A percentile compares a stretch with the other conserved stretches of the same genome.
These are phyloP conservation scores for Ptychoptera albimana DNA, from an alignment of 2,888 invertebrate genomes.

Conservation along the genomic window DNA sequence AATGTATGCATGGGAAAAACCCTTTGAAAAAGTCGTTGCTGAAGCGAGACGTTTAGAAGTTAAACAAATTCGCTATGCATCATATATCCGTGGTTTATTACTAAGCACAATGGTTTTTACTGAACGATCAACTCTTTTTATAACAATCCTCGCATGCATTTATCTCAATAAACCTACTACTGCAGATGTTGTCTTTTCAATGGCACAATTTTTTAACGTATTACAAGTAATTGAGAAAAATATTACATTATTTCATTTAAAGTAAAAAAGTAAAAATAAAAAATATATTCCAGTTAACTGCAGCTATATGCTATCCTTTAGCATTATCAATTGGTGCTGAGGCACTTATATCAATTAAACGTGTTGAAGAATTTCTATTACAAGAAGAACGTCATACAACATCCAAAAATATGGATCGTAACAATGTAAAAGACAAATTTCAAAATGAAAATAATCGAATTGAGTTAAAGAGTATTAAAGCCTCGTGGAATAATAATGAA, in stretches of 20 bases:
- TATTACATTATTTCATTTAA: no score
- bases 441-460: conserved; percentile 16
- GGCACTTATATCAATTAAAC: conserved; percentile 34
- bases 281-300: conserved; percentile 17
- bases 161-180: conserved; percentile 45
- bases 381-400: conserved; percentile 33
- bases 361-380: conserved; percentile 39
- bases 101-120: conserved; percentile 64
- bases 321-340: conserved; percentile 42
- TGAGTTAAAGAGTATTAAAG: conserved; percentile 29
- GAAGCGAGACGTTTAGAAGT: conserved; percentile 54
- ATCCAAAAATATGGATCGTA: conserved; percentile 5
- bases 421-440: background rate
- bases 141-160: conserved; percentile 63
- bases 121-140: conserved; percentile 66
- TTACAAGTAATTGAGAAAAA: no score
- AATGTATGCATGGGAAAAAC: conserved; percentile 94
- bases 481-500: conserved; percentile 31
- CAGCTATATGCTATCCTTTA: conserved; percentile 42
- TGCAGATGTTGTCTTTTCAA: conserved; percentile 54
- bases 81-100: conserved; percentile 49
- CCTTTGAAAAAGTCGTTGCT: conserved; percentile 71
- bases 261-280: no score
- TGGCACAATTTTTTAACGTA: conserved; percentile 57
- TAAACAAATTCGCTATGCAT: conserved; percentile 41